Evolutionary conservation across 2,888 invertebrate genomes (phyloP), one percentile per base, ranked within the genome.

Genomic region (Protophormia terraenovae): DNA sequence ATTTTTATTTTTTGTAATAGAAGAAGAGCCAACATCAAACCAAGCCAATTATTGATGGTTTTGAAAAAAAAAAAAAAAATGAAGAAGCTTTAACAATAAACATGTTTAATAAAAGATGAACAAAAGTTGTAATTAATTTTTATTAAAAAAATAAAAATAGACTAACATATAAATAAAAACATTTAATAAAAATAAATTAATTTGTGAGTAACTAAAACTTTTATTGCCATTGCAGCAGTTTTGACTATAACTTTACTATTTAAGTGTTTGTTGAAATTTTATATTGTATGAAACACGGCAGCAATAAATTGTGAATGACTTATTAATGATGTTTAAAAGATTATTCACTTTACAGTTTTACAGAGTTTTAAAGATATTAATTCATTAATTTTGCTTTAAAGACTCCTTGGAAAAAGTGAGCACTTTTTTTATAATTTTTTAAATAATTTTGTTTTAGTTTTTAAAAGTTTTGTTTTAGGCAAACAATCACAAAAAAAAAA

Each of bases 21-120:
- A 76, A 64, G 29, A 69, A 81, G 27, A 67, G 35, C 55, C 16
- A 35, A 35, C 14, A 38, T n/a, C 10, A 14, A 62, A 24, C 16
- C 50, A 45, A 50, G 35, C 32, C 32, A 69, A 32, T 78, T 78
- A 73, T 78, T 67, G 60, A 78, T 73, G 16, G 29, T 62, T 73
- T 58, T 58, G 4, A 41, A 71, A 81, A 55, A 47, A n/a, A 73
- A 47, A n/a, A 60, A 38, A 27, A 50, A 50, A n/a, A 22, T 27
- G 4, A 29, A 76, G 24, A 58, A 67, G 29, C 27, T 24, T 27
- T 12, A 53, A 69, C 16, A 55, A 58, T 58, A 41, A 72, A 58
- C 41, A 27, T 58, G n/a, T 53, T 47, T 66, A 55, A 75, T 10
- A 19, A 60, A 60, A 35, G 14, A 7, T 14, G 14, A 53, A 53